Evolutionary conservation across 2,888 invertebrate species (phyloP), one percentile per base, ranked within the genome.

Genomic region (Conomelus anceps): DNA sequence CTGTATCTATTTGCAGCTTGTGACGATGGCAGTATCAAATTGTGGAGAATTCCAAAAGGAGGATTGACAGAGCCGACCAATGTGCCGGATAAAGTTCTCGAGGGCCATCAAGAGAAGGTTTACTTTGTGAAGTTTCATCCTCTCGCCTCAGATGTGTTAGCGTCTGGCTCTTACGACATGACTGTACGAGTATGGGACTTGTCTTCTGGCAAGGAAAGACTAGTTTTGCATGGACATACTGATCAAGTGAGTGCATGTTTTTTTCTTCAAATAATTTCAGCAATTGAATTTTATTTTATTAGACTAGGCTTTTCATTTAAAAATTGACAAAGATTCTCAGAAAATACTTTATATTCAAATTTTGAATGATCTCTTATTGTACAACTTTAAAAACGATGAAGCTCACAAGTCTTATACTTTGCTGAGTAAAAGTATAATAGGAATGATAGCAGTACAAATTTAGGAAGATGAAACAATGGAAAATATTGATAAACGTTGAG

Each of bases 121-220:
- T 98, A 98, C 93, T 96, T 98, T 91, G 95, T 98, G 20, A 97
- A 97, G 93, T 98, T 96, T 93, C 98, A 99, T 94, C 98, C 99
- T 0, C 94, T 97, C 90, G 98, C 98, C 0, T 94, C 96, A 22
- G 96, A 98, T 93, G 95, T 99, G 0, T 94, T 99, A 84, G 96
- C 97, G 0, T 97, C 98, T 0, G 98, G 98, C 0, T 97, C 98
- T 0, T 98, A 98, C 92, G 99, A 99, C 93, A 96, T 97, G 94
- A 96, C 96, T 85, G 95, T 98, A 86, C 96, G 97, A 93, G 94
- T 99, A 84, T 99, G 98, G 98, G 96, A 98, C 93, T 94, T 98
- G 85, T 94, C 94, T 84, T 94, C 95, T 24, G 94, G 95, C 91
- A 94, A 94, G 88, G 96, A 96, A 90, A 95, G 95, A 91, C 95